These are phyloP conservation scores for Leptinotarsa tumamoca DNA, from an alignment of 2,888 invertebrate species.

Conservation along the genomic window DNA sequence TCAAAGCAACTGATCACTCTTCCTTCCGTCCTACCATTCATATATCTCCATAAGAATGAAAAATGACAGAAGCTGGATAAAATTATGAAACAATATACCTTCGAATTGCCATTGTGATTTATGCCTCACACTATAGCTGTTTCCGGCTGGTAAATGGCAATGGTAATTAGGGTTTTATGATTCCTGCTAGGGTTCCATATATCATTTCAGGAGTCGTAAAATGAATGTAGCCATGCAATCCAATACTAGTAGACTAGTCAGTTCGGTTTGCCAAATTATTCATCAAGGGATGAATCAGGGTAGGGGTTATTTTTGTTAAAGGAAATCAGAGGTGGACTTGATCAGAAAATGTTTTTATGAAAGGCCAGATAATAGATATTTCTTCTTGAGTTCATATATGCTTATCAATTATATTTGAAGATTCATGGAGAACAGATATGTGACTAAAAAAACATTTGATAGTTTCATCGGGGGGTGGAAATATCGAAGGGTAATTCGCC, in stretches of 20 bases:
- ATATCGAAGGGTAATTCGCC: too few relatives aligned
- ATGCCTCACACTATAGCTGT: slow-evolving; percentile 18
- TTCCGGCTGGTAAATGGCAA: slow-evolving; percentile 18
- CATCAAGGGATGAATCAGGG: neutral
- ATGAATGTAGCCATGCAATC: slow-evolving; percentile 18
- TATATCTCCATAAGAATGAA: slow-evolving; percentile 1
- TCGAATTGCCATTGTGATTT: slow-evolving; percentile 17
- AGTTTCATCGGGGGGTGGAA: too few relatives aligned
- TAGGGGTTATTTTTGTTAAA: neutral
- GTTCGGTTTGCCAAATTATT: slow-evolving; percentile 13
- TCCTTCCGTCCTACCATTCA: neutral
- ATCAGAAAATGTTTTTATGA: neutral
- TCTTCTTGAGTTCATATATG: too few relatives aligned
- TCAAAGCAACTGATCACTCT: neutral
- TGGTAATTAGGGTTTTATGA: slow-evolving; percentile 20
- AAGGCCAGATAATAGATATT: neutral
- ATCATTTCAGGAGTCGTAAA: slow-evolving; percentile 13
- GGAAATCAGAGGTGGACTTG: neutral
- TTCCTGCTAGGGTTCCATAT: slow-evolving; percentile 17
- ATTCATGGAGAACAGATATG: too few relatives aligned
- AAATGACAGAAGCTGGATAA: neutral
- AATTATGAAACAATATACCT: slow-evolving; percentile 20
- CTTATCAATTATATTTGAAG: too few relatives aligned
- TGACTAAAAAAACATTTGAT: too few relatives aligned
- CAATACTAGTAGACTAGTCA: slow-evolving; percentile 9